A percentile compares a stretch with the other conserved stretches of the same genome.
These are phyloP conservation scores for Cryptoblepharus egeriae DNA, from an alignment of 2,797 vertebrate species.

Conservation along the genomic window DNA sequence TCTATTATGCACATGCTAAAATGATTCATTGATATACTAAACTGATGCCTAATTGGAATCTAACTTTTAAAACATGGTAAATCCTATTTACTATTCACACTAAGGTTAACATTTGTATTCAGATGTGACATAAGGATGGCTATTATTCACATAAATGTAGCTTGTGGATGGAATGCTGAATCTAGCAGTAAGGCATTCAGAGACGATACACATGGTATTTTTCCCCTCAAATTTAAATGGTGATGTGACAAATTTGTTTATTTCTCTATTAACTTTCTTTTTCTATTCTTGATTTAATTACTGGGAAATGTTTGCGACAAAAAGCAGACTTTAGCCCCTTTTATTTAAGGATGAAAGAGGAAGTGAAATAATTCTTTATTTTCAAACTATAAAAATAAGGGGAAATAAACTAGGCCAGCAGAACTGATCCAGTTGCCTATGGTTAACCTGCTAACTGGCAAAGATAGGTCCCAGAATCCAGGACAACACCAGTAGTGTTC, in stretches of 20 bases:
- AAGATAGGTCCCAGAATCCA: no score
- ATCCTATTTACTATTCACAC: not conserved
- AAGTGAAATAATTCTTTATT: no score
- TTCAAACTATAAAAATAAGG: no score
- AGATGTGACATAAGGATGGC: not conserved
- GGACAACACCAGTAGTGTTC: no score
- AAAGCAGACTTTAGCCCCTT: not conserved
- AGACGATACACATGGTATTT: not conserved
- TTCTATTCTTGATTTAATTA: not conserved
- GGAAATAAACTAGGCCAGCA: no score
- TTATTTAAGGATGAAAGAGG: no score
- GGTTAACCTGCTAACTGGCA: no score
- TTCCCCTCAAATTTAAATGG: not conserved
- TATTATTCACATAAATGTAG: no score
- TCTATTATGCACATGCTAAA: not conserved
- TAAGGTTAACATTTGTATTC: not conserved
- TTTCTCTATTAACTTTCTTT: not conserved
- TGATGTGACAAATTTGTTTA: not conserved
- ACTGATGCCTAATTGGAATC: not conserved
- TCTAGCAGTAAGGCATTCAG: not conserved
- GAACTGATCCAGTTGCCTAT: no score
- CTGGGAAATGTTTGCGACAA: not conserved
- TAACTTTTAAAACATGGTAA: constrained; percentile 39
- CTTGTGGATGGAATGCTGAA: not conserved
- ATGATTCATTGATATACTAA: constrained; percentile 13